Conservation (phyloP, 2,888 invertebrate genomes). For the Andrena chrysosceles region DNA sequence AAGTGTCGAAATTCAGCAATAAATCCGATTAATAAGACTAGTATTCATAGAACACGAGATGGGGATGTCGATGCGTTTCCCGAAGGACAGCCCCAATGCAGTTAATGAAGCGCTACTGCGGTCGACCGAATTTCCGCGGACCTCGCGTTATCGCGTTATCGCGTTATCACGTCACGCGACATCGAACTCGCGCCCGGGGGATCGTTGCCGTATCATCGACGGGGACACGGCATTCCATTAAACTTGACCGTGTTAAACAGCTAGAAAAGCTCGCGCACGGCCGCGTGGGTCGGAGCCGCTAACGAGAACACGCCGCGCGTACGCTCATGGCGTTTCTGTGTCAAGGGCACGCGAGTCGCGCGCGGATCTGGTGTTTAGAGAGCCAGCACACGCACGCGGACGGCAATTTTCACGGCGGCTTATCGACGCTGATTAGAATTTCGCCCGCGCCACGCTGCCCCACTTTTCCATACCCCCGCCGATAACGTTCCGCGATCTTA, state of each 20-base stretch:
- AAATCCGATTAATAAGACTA: no score
- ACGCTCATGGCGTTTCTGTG: slow-evolving; percentile 39
- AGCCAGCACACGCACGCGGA: neutral
- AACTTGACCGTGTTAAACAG: slow-evolving; percentile 54
- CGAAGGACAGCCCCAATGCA: no score
- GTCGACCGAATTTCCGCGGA: neutral
- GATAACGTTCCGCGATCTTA: no score
- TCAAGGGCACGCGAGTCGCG: slow-evolving; percentile 42
- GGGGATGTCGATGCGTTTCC: neutral
- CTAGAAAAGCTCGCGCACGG: slow-evolving; percentile 32
- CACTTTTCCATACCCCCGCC: neutral
- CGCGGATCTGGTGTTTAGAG: neutral
- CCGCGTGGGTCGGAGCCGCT: slow-evolving; percentile 25
- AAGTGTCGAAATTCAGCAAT: no score
- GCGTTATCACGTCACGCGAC: slow-evolving; percentile 23
- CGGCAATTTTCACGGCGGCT: slow-evolving; percentile 14
- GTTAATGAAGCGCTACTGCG: no score
- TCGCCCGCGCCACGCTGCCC: neutral
- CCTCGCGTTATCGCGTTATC: neutral
- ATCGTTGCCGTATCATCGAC: slow-evolving; percentile 32
- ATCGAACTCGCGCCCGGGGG: slow-evolving; percentile 4
- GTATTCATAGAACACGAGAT: neutral
- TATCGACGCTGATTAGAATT: slow-evolving; percentile 6
- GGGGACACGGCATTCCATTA: slow-evolving; percentile 33
- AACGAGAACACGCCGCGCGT: slow-evolving; percentile 38